These are phyloP conservation scores for Antennarius maculatus DNA, from an alignment of 2,797 vertebrate species.

Conservation along the genomic window DNA sequence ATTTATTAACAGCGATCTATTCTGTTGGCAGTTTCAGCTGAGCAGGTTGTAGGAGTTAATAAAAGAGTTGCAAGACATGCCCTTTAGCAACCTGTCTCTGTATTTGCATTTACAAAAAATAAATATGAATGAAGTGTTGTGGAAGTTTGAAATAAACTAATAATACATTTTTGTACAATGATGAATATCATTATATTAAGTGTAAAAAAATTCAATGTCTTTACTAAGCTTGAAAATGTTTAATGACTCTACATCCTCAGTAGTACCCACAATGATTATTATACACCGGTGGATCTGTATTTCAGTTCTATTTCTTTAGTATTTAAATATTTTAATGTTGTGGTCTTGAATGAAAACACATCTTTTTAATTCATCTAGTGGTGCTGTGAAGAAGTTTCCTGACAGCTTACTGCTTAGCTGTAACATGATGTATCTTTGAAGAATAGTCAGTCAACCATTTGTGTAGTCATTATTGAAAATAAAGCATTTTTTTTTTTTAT, in stretches of 20 bases:
- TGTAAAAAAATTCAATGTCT: too few species aligned
- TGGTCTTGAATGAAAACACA: too few species aligned
- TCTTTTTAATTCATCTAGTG: not conserved
- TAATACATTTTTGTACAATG: not conserved
- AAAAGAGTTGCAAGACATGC: conserved; percentile 12
- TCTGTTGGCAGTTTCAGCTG: conserved; percentile 34
- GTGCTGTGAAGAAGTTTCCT: not conserved
- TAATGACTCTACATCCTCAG: too few species aligned
- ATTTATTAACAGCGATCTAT: conserved; percentile 14
- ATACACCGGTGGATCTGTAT: too few species aligned
- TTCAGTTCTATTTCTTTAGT: not conserved
- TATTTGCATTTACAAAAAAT: not conserved
- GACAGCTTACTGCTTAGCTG: not conserved
- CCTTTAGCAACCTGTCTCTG: conserved; percentile 10
- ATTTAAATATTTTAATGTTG: too few species aligned
- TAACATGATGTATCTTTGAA: not conserved
- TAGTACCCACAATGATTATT: too few species aligned
- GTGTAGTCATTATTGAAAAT: not conserved
- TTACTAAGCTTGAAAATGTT: too few species aligned
- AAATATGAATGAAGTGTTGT: not conserved
- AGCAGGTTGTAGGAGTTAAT: conserved; percentile 17
- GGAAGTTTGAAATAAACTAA: too few species aligned
- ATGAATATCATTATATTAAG: too few species aligned
- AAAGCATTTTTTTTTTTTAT: not conserved
- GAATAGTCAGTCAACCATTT: not conserved